Evolutionary conservation across 2,797 vertebrate species (phyloP), one percentile per base, ranked within the genome.

Genomic region (Sitta carolinensis): DNA sequence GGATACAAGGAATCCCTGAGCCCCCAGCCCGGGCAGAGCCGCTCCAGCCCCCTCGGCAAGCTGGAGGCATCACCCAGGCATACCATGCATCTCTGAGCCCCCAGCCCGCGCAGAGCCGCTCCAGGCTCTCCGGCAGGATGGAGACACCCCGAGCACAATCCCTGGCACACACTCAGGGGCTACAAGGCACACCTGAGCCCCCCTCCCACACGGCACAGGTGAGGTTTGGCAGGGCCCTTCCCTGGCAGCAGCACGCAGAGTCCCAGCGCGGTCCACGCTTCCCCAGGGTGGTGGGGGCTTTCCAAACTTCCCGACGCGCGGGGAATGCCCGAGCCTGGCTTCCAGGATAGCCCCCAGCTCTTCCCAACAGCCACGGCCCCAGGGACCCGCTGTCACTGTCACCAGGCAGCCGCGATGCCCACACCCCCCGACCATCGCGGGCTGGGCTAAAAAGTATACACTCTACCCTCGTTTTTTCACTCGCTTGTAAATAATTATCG

Each of bases 371-470:
- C 22, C 81, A 36, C 12, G 4, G 15, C 4, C 36, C 25, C 40
- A 40, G 16, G 19, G 16, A 16, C 13, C 16, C 0, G 5, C 38
- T 48, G 34, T 13, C 75, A 8, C 3, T 20, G 43, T 45, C 43
- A 45, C 43, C 43, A 45, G 43, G 43, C 43, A 4, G 32, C n/a
- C 1, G 1, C 2, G 1, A 8, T 1, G 4, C 36, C 1, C 0
- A 36, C 20, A 62, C 11, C 16, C 30, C 22, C 50, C 17, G 21
- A 51, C 4, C 43, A 15, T 4, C 5, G 5, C 2, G 21, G 12
- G 1, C 45, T 8, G 13, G 10, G 6, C 59, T 22, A 7, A 13
- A 47, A 75, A 36, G 2, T 10, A 32, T 2, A 11, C 11, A 40
- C 48, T 8, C 29, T n/a, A 9, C 45, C 22, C 47, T 42, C 13